Evolutionary conservation across 2,888 invertebrate species (phyloP).

Genomic region (Hypomecis punctinalis): DNA sequence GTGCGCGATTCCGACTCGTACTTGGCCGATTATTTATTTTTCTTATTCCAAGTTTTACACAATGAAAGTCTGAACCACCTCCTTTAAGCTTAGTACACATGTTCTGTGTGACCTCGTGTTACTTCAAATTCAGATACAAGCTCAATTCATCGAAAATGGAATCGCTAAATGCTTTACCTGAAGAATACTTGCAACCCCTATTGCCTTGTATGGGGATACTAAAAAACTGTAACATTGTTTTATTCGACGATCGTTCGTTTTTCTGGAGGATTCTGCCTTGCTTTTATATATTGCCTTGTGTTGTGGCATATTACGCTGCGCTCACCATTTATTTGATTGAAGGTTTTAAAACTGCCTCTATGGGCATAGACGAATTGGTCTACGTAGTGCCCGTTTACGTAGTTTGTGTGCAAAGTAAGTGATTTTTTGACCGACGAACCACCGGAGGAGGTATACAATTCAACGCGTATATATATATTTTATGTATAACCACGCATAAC

Average conservation of each 20-base stretch:
- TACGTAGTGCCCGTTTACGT: slow-evolving; percentile 47
- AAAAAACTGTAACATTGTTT: slow-evolving; percentile 37
- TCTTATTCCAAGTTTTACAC: no score
- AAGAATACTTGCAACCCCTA: slow-evolving; percentile 46
- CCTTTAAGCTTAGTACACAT: no score
- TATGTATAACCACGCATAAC: no score
- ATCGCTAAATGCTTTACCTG: slow-evolving; percentile 33
- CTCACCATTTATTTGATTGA: slow-evolving; percentile 41
- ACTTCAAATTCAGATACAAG: no score
- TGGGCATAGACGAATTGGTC: slow-evolving; percentile 45
- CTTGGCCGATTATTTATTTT: no score
- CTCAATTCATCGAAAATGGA: slow-evolving; percentile 33
- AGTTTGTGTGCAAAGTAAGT: slow-evolving; percentile 50
- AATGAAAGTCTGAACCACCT: no score
- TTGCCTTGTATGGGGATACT: slow-evolving; percentile 43
- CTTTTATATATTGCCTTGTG: slow-evolving; percentile 37
- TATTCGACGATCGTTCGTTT: slow-evolving; percentile 36
- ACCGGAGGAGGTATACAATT: no score
- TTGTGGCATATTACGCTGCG: slow-evolving; percentile 32
- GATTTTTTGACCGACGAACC: no score
- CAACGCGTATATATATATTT: no score
- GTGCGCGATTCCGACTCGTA: no score
- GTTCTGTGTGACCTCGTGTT: no score
- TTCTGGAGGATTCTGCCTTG: slow-evolving; percentile 35
- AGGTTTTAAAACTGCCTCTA: slow-evolving; percentile 35